Conservation (phyloP, 2,888 invertebrate genomes). For the Chaetoderma sp. region DNA sequence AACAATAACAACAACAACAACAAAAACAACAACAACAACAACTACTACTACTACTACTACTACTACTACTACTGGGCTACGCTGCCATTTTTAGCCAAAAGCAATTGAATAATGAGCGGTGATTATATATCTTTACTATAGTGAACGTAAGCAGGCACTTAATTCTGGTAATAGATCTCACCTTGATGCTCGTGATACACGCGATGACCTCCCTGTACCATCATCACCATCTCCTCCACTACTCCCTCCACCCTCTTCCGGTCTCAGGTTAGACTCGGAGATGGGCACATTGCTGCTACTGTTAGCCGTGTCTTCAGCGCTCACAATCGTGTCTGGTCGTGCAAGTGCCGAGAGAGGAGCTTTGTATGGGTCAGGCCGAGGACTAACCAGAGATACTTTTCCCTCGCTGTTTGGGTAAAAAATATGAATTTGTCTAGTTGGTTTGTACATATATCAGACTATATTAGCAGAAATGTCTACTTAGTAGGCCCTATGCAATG, state of each 20-base stretch:
- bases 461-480: too few relatives aligned
- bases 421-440: too few relatives aligned
- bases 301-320: slow-evolving; percentile 40
- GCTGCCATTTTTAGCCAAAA: too few relatives aligned
- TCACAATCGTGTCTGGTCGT: slow-evolving; percentile 44
- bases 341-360: slow-evolving; percentile 19
- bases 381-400: slow-evolving; percentile 45
- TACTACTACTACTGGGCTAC: too few relatives aligned
- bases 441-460: background rate
- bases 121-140: too few relatives aligned
- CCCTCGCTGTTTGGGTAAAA: slow-evolving; percentile 47
- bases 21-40: too few relatives aligned
- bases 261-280: slow-evolving; percentile 42
- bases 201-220: slow-evolving; percentile 45
- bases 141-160: too few relatives aligned
- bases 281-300: slow-evolving; percentile 38
- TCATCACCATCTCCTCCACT: too few relatives aligned
- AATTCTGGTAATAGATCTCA: too few relatives aligned
- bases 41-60: too few relatives aligned
- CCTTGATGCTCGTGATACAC: slow-evolving; percentile 27
- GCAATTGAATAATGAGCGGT: too few relatives aligned
- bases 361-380: slow-evolving; percentile 17
- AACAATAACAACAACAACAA: too few relatives aligned
- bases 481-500: background rate
- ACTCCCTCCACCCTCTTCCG: slow-evolving; percentile 48